A percentile compares a stretch with the other conserved stretches of the same genome.
These are phyloP conservation scores for Agrochola lychnidis DNA, from an alignment of 2,888 invertebrate species.

Conservation along the genomic window DNA sequence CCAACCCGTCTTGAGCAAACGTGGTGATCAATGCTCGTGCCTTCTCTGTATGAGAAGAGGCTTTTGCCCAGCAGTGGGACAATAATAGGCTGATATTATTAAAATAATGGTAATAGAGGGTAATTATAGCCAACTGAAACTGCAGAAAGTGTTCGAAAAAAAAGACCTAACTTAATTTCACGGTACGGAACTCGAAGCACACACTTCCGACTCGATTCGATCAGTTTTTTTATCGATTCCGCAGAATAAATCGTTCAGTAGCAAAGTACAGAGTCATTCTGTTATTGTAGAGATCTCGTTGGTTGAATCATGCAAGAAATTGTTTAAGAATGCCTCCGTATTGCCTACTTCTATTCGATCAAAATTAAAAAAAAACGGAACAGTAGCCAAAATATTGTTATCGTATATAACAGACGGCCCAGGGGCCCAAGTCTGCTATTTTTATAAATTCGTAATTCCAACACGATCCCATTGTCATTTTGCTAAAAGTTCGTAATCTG, in stretches of 20 bases:
- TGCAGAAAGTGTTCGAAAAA: not conserved
- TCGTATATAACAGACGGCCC: no score
- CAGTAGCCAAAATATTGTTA: not conserved
- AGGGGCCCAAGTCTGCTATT: no score
- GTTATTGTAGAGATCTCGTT: constrained; percentile 20
- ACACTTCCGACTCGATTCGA: not conserved
- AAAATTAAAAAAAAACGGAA: not conserved
- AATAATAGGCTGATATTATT: no score
- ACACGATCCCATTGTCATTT: no score
- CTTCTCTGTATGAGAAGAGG: no score
- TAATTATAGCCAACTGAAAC: not conserved
- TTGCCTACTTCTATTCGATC: not conserved
- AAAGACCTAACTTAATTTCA: not conserved
- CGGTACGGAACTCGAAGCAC: constrained; percentile 14
- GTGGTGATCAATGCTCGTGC: no score
- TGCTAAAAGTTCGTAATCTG: no score
- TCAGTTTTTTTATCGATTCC: constrained; percentile 16
- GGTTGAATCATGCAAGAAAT: constrained; percentile 35
- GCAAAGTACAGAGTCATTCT: constrained; percentile 49
- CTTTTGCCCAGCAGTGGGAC: no score
- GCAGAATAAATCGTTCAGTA: constrained; percentile 6
- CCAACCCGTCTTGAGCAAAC: no score
- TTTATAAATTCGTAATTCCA: no score
- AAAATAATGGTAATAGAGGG: not conserved
- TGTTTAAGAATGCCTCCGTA: not conserved